A percentile compares a stretch with the other conserved stretches of the same genome.
phyloP scores from a whole-genome alignment of 2,113 vertebrate genomes.

The Erythrolamprus reginae region DNA sequence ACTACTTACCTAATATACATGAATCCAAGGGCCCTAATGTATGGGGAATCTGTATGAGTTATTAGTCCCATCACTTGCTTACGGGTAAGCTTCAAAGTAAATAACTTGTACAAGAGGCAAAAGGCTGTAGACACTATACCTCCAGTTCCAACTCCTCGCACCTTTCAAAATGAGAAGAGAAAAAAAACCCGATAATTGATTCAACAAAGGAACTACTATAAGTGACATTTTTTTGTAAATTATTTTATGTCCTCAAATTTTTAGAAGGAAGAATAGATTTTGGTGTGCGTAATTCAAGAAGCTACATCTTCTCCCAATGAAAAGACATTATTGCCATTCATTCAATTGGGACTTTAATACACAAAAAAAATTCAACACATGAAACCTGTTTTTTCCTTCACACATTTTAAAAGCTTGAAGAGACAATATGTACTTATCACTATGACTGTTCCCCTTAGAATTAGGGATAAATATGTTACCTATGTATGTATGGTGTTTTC shows the following conservation, averaged over 20 bases:
- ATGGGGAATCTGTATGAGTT: conserved; percentile 96
- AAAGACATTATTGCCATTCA: background rate
- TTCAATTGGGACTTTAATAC: background rate
- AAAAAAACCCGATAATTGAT: conserved; percentile 18
- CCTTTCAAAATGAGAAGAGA: conserved; percentile 67
- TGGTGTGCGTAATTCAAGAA: background rate
- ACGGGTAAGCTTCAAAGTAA: conserved; percentile 95
- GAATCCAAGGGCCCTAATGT: conserved; percentile 98
- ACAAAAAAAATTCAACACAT: background rate
- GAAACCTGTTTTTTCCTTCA: background rate
- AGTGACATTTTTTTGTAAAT: background rate
- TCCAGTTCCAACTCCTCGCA: conserved; percentile 96
- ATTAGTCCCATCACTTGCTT: conserved; percentile 99
- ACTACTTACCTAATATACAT: conserved; percentile 94
- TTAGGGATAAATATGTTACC: background rate
- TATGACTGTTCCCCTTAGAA: background rate
- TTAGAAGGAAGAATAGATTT: background rate
- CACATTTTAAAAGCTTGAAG: background rate
- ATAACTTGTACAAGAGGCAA: conserved; percentile 96
- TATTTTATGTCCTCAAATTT: background rate
- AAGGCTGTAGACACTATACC: conserved; percentile 98
- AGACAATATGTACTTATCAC: background rate
- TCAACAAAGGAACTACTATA: background rate
- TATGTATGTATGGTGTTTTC: background rate
- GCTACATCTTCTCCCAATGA: background rate